Base-by-base conservation (phyloP, 2,888 invertebrate species). In the Dinocampus coccinellae region DNA sequence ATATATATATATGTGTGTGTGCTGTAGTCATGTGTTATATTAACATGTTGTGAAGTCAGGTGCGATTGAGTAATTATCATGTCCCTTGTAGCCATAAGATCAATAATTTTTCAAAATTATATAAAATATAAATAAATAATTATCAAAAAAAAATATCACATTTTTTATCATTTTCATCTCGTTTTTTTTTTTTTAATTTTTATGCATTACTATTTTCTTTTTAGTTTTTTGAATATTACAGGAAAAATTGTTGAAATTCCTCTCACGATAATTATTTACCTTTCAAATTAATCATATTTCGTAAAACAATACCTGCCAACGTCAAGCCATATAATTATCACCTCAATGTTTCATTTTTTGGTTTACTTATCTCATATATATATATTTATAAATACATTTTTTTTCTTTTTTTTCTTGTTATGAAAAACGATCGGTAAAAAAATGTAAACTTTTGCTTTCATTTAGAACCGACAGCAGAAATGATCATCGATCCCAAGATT, bases 11-110 rank as follows among this genome's bases (percentile, higher is more conserved):
- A n/a, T 6, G 3, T 47, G 16, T 7, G 16, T 47, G 47, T 47
- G 16, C 2, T 29, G 77, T 16, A 74, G 66, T 61, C 34, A 11
- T 39, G 7, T 7, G 47, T 20, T 16, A 16, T 47, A n/a, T 47
- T n/a, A 69, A 69, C 74, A 64, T 73, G 72, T 73, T 60, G 63
- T 61, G 47, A 72, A 70, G 76, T 79, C 79, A 81, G 80, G 80
- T 81, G 79, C 75, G 72, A 73, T 76, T 75, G 73, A 75, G 72
- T 75, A 16, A 72, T 74, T 77, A 72, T 74, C 57, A 39, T 29
- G 39, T 29, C 26, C 57, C 57, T 26, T 16, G 74, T 61, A 62
- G 73, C 67, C 64, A 62, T 64, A 58, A 73, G 72, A 65, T 70
- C 72, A 76, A 65, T 9, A 47, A 47, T 47, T 47, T 47, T 20